A percentile compares a stretch with the other conserved stretches of the same genome.
Conservation (phyloP, 2,888 invertebrate species). For the Caenorhabditis macrosperma region DNA sequence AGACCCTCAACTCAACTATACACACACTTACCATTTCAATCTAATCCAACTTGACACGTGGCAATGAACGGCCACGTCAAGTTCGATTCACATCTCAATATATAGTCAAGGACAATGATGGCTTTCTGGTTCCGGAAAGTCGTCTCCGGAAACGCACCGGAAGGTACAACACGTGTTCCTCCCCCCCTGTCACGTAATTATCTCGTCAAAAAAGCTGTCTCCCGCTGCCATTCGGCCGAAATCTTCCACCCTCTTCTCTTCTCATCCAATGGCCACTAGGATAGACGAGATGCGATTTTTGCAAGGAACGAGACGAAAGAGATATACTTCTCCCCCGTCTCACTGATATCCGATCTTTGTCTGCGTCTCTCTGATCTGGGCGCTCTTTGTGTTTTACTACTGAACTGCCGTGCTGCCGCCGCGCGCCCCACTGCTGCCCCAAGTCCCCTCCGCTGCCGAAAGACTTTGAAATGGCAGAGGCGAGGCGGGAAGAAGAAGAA, state of each 20-base stretch:
- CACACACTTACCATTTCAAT: no score
- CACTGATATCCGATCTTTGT: slow-evolving; percentile 16
- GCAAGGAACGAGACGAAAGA: no score
- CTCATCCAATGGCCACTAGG: not conserved
- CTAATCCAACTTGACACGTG: no score
- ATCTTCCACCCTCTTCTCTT: no score
- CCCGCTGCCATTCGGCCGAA: not conserved
- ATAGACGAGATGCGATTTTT: not conserved
- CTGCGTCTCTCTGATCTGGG: slow-evolving; percentile 31
- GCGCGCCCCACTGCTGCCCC: not conserved
- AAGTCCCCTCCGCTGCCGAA: not conserved
- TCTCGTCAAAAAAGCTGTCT: slow-evolving; percentile 34
- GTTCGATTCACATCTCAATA: no score
- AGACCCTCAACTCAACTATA: no score
- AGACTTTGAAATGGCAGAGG: not conserved
- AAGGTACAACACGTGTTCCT: not conserved
- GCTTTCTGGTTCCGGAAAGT: no score
- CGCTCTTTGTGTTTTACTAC: slow-evolving; percentile 11
- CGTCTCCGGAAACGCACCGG: not conserved
- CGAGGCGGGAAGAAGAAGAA: not conserved
- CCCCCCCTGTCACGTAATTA: slow-evolving; percentile 22
- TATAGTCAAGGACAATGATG: no score
- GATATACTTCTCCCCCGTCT: not conserved
- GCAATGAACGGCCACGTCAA: no score
- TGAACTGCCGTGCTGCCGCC: no score